phyloP scores from a whole-genome alignment of 2,797 vertebrate genomes.

The Gallinago stenura region DNA sequence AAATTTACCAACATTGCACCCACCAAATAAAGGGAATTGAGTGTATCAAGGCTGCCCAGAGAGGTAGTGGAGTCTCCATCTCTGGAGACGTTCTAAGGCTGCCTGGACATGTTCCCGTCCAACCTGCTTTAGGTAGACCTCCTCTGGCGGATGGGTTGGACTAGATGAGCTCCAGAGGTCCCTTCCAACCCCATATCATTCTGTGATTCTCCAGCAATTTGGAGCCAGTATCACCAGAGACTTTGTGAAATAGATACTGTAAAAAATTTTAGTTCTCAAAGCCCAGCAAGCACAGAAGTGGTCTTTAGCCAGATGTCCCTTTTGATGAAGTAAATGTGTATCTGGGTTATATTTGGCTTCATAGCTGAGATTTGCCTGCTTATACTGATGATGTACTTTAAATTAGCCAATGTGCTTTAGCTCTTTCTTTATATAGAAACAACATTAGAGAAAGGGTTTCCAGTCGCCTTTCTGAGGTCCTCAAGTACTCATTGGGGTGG shows the following conservation, averaged over 20 bases:
- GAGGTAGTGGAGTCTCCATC: no score
- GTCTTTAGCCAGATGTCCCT: neutral
- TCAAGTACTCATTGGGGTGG: neutral
- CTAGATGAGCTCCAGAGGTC: no score
- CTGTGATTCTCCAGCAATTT: neutral
- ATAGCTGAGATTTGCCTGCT: neutral
- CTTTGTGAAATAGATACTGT: neutral
- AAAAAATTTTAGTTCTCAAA: neutral
- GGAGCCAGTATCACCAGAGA: neutral
- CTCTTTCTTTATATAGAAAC: neutral
- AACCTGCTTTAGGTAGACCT: no score
- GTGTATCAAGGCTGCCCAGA: no score
- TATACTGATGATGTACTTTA: neutral
- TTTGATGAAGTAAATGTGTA: neutral
- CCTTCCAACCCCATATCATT: no score
- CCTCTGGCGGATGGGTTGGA: no score
- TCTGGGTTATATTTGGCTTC: neutral
- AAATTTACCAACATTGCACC: neutral
- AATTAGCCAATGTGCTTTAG: neutral
- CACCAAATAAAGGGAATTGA: neutral
- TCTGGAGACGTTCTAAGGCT: no score
- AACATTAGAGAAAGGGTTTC: neutral
- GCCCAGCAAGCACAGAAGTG: neutral
- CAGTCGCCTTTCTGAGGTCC: neutral
- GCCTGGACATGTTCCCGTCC: no score